Evolutionary conservation across 2,888 invertebrate species (phyloP).

Genomic region (Hedychridium roseum): DNA sequence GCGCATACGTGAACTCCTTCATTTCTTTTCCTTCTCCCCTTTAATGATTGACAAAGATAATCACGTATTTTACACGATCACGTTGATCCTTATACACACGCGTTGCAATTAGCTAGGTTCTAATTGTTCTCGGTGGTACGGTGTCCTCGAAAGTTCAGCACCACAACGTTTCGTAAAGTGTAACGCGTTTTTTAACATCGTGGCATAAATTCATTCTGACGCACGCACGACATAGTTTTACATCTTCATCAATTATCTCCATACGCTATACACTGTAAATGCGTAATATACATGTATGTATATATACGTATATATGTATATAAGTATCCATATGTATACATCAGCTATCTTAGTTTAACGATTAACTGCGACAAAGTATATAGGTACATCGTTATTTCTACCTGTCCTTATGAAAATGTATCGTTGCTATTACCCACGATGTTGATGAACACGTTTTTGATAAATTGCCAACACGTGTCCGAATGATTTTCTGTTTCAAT

Average conservation of each 20-base stretch:
- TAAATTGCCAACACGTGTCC: too few species aligned
- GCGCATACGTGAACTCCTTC: neutral
- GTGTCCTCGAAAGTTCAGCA: constrained; percentile 25
- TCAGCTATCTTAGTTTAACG: constrained; percentile 18
- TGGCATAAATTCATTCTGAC: constrained; percentile 33
- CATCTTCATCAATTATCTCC: constrained; percentile 1
- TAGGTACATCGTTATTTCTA: constrained; percentile 28
- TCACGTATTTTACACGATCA: neutral
- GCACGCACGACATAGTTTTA: constrained; percentile 25
- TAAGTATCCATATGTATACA: constrained; percentile 18
- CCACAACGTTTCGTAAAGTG: constrained; percentile 13
- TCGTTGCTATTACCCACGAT: too few species aligned
- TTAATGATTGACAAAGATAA: neutral
- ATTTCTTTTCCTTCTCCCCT: too few species aligned
- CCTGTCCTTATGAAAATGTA: constrained; percentile 23
- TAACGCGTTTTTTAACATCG: constrained; percentile 15
- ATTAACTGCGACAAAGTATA: constrained; percentile 18
- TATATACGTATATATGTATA: constrained; percentile 10
- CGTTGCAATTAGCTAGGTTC: constrained; percentile 1
- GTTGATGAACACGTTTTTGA: too few species aligned
- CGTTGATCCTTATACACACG: neutral
- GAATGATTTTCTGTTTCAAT: too few species aligned
- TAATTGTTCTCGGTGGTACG: constrained; percentile 27
- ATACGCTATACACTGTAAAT: constrained; percentile 8
- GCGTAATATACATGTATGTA: constrained; percentile 7